Evolutionary conservation across 2,113 vertebrate species (phyloP).

Genomic region (Ptilorrhoa leucosticta): DNA sequence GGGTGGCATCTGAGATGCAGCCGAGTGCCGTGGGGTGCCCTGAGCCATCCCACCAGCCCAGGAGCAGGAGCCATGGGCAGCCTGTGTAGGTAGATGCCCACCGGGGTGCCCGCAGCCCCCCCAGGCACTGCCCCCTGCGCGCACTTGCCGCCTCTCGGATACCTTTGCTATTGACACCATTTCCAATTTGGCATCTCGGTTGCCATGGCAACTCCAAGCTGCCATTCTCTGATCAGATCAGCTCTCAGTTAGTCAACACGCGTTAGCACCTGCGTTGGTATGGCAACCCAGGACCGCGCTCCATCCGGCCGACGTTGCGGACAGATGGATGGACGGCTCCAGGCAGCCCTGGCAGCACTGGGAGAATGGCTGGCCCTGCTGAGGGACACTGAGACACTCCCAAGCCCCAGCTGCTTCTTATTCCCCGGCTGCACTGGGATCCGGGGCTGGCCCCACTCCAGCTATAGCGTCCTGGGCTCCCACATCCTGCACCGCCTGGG

Average conservation of each 20-base stretch:
- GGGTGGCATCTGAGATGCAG: not conserved
- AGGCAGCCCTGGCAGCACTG: rapidly evolving
- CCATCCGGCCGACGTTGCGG: rapidly evolving
- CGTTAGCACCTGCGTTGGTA: slow-evolving; percentile 69
- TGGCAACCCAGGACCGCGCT: slow-evolving; percentile 61
- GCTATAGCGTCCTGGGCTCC: not conserved
- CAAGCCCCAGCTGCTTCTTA: not conserved
- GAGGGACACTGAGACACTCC: rapidly evolving
- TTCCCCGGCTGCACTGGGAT: not conserved
- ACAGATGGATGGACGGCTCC: not conserved
- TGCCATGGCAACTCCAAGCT: slow-evolving; percentile 64
- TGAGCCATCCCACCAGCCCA: not conserved
- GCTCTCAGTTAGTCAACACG: slow-evolving; percentile 56
- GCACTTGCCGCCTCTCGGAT: not conserved
- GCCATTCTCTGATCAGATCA: slow-evolving; percentile 66
- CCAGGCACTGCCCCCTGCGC: not conserved
- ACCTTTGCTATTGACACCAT: slow-evolving; percentile 8
- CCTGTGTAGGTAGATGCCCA: rapidly evolving
- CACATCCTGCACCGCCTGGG: rapidly evolving
- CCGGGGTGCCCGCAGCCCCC: not conserved
- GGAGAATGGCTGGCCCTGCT: not conserved
- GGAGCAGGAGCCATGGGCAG: not conserved
- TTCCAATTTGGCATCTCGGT: slow-evolving; percentile 52
- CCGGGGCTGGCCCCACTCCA: rapidly evolving
- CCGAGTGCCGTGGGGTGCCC: rapidly evolving